Percentiles rank a stretch among this genome's conserved stretches.
Conservation (phyloP, 2,888 invertebrate species). For the Trypoxylon attenuatum region DNA sequence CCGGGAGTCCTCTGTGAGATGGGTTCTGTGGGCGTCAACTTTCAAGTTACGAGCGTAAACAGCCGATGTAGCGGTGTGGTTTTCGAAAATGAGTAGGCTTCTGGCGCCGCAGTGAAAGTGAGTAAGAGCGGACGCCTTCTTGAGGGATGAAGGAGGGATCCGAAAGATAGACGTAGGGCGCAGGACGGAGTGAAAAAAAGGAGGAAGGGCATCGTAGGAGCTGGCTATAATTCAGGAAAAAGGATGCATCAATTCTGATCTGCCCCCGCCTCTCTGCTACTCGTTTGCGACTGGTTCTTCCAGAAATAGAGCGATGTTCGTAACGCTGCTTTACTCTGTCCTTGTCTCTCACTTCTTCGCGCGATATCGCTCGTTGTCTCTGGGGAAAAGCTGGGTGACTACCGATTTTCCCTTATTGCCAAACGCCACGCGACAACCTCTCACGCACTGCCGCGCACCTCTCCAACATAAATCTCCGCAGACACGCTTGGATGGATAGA, state of each 20-base stretch:
- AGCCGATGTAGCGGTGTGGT: slow-evolving; percentile 55
- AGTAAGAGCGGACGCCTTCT: not conserved
- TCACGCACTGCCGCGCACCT: slow-evolving; percentile 35
- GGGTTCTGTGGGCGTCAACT: slow-evolving; percentile 34
- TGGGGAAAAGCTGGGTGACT: slow-evolving; percentile 63
- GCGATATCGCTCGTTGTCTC: slow-evolving; percentile 42
- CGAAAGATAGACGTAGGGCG: slow-evolving; percentile 11
- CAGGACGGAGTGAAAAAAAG: slow-evolving; percentile 7
- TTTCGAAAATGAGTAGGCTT: slow-evolving; percentile 25
- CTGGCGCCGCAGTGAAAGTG: slow-evolving; percentile 18
- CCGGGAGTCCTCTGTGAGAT: slow-evolving; percentile 15
- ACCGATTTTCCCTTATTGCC: slow-evolving; percentile 51
- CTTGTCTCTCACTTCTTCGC: slow-evolving; percentile 32
- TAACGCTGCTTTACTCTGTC: slow-evolving; percentile 41
- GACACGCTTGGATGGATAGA: slow-evolving; percentile 62
- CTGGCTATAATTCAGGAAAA: slow-evolving; percentile 69
- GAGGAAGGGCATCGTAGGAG: slow-evolving; percentile 46
- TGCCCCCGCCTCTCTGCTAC: slow-evolving; percentile 40
- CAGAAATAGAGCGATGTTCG: slow-evolving; percentile 60
- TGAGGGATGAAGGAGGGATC: slow-evolving; percentile 11
- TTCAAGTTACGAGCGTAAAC: slow-evolving; percentile 71
- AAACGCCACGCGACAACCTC: slow-evolving; percentile 45
- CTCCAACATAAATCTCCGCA: slow-evolving; percentile 69
- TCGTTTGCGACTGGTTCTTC: slow-evolving; percentile 27
- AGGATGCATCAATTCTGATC: slow-evolving; percentile 70